A percentile compares a stretch with the other conserved stretches of the same genome.
Evolutionary conservation across 2,797 vertebrate species (phyloP).

Genomic region (Cryptoprocta ferox): DNA sequence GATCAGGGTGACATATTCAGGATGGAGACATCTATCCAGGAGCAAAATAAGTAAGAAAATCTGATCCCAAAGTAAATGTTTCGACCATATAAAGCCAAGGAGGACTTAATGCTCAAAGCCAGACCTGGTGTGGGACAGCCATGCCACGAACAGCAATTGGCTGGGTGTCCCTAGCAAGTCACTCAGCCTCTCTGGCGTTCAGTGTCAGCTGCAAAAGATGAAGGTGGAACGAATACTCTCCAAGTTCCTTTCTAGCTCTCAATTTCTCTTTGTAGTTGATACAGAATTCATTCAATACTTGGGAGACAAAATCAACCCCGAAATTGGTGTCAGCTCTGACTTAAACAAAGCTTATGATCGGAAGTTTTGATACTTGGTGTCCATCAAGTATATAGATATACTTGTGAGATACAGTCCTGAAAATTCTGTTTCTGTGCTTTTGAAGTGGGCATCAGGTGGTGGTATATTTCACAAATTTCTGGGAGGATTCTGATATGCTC

Average conservation of each 20-base stretch:
- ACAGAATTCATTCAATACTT: background rate
- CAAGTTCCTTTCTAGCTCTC: background rate
- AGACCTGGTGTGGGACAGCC: background rate
- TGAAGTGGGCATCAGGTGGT: too few relatives aligned
- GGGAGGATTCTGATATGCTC: background rate
- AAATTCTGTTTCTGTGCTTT: background rate
- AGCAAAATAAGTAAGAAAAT: background rate
- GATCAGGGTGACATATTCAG: slow-evolving; percentile 31
- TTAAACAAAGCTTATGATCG: background rate
- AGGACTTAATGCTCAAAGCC: background rate
- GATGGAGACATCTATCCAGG: background rate
- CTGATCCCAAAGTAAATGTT: background rate
- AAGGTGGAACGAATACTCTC: background rate
- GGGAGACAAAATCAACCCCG: background rate
- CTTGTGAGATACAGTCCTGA: background rate
- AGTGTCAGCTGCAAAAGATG: background rate
- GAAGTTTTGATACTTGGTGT: background rate
- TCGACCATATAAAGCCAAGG: background rate
- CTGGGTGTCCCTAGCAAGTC: background rate
- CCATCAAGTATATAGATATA: background rate
- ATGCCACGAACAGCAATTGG: background rate
- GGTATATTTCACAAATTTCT: background rate
- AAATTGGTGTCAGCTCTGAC: background rate
- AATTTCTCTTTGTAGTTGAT: background rate
- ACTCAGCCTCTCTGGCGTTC: background rate